Evolutionary conservation across 92 coral and sea anemone species (phyloP), one percentile per base, ranked within the genome.

Genomic region (Plumapathes pennacea): DNA sequence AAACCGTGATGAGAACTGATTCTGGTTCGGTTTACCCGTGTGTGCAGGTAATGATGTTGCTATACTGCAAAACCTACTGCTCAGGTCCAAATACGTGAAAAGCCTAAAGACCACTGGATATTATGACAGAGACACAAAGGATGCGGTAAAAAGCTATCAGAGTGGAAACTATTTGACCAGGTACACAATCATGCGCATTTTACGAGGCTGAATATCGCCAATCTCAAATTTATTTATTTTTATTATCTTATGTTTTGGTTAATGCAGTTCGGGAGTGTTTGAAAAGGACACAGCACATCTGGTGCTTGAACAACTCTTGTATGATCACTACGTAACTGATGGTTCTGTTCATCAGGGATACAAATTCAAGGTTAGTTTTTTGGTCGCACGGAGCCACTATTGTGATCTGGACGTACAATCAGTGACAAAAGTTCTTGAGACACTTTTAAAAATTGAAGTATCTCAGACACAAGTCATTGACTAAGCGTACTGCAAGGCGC

Each of bases 321-420:
- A 80, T 44, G 99, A 94, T 61, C 94, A 90, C 4, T 94, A 94
- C 69, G 32, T 55, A 33, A 87, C 88, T 56, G 80, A 88, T 25
- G 77, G 85, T 11, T 54, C 29, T 30, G 64, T 82, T 10, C 88
- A 79, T 3, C 3, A 52, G 19, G 99, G 96, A 11, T 88, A 80
- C 69, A 88, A 88, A 50, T 94, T 94, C 48, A 94, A 94, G 92
- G 99, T 94, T n/a, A n/a, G n/a, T n/a, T 29, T 55, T 17, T 11
- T 12, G 21, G 8, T 21, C 29, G 2, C 20, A 2, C 0, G 13
- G 10, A 15, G n/a, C n/a, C n/a, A n/a, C n/a, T n/a, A n/a, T n/a
- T n/a, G n/a, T n/a, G n/a, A n/a, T n/a, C n/a, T n/a, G n/a, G n/a
- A n/a, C n/a, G n/a, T n/a, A n/a, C n/a, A n/a, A n/a, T n/a, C n/a